Evolutionary conservation across 2,113 vertebrate species (phyloP), one percentile per base, ranked within the genome.

Genomic region (Electrona antarctica): DNA sequence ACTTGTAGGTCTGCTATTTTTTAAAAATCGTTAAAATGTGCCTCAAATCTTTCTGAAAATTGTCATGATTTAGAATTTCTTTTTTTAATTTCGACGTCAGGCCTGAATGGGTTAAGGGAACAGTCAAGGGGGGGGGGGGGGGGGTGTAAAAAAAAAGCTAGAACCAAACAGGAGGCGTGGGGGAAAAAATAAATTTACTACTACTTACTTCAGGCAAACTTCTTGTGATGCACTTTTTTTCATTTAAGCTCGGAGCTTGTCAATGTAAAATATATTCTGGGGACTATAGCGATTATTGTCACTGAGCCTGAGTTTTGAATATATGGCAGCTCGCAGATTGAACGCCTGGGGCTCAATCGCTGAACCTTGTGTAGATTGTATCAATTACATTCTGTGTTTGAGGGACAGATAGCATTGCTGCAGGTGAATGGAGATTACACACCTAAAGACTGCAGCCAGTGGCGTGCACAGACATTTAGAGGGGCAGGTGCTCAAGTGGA

Each of bases 161-260:
- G 13, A 62, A 69, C 78, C 69, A 70, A 70, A 69, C 49, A 1
- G 54, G 51, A 64, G 65, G 82, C 76, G 21, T 21, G 80, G 45
- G 45, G 33, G 5, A 41, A 67, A 71, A 78, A 71, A 65, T 56
- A 65, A 79, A 81, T 88, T 85, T 77, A 76, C 21, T 89, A 80
- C 60, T 28, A 64, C 56, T 76, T 56, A 57, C 71, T 62, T 54
- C 45, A 68, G 63, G 49, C 59, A 58, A 71, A 72, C 50, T 52
- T 74, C 15, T 46, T 58, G 71, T 49, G 47, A 66, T 65, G 13
- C 7, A 49, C 67, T 75, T 11, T 11, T 64, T 73, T 12, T 71
- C 59, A 69, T 68, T 76, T 65, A 57, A 77, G 60, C 50, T 67
- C 21, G 61, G 21, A 76, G 55, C 68, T 70, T 77, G 68, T 77